A percentile compares a stretch with the other conserved stretches of the same genome.
Conservation (phyloP, 2,888 invertebrate genomes). For the Drosophila birchii region DNA sequence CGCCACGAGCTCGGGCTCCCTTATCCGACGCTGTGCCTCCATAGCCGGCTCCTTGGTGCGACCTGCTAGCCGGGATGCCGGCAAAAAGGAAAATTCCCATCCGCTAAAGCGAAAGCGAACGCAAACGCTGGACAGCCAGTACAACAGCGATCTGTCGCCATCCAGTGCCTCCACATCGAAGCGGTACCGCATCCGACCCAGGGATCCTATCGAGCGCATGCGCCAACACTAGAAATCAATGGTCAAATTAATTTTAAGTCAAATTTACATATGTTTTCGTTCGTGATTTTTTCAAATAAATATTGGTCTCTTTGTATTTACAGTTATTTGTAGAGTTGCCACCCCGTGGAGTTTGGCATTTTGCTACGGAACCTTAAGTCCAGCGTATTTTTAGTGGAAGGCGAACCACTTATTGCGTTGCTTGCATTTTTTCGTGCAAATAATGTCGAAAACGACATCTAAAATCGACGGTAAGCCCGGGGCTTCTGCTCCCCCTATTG, state of each 20-base stretch:
- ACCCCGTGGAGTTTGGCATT: background rate
- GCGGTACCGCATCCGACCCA: slow-evolving; percentile 82
- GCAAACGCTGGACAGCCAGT: slow-evolving; percentile 73
- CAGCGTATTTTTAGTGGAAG: background rate
- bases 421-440: background rate
- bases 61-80: slow-evolving; percentile 53
- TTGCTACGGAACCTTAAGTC: background rate
- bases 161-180: slow-evolving; percentile 69
- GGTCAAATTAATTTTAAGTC: slow-evolving; percentile 1
- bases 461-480: too few relatives aligned
- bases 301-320: slow-evolving; percentile 6
- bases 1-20: slow-evolving; percentile 62
- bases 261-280: slow-evolving; percentile 1
- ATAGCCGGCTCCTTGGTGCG: slow-evolving; percentile 83
- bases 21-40: slow-evolving; percentile 82
- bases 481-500: background rate
- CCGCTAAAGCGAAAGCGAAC: slow-evolving; percentile 81
- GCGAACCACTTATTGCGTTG: background rate
- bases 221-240: slow-evolving; percentile 63
- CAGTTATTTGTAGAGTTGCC: slow-evolving; percentile 18
- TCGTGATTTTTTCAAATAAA: slow-evolving; percentile 18
- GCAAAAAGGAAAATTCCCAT: slow-evolving; percentile 62
- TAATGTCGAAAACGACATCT: background rate
- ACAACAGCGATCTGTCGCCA: slow-evolving; percentile 52
- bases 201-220: slow-evolving; percentile 83